Evolutionary conservation across 2,888 invertebrate genomes (phyloP).

Genomic region (Apamea sordens): DNA sequence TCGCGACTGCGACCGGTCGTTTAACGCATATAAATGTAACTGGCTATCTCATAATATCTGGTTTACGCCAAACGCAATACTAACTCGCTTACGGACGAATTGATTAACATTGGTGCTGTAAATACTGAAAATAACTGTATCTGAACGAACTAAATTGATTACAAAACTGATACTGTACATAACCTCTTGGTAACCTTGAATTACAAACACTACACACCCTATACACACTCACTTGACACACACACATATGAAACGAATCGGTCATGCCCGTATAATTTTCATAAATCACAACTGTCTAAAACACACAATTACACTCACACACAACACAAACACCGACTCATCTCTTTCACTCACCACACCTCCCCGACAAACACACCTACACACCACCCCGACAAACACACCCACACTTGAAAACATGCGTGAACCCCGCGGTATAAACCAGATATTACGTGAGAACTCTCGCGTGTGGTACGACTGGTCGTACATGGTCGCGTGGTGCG

Average conservation of each 20-base stretch:
- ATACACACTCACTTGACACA: neutral
- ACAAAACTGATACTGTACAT: slow-evolving; percentile 53
- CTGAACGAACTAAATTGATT: slow-evolving; percentile 47
- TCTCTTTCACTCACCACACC: neutral
- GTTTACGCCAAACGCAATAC: slow-evolving; percentile 88
- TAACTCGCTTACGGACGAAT: slow-evolving; percentile 84
- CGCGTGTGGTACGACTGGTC: slow-evolving; percentile 98
- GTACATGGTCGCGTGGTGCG: slow-evolving; percentile 99
- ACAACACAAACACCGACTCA: neutral
- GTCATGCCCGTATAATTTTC: neutral
- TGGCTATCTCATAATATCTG: slow-evolving; percentile 88
- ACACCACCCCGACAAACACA: neutral
- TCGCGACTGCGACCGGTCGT: slow-evolving; percentile 79
- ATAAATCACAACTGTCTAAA: slow-evolving; percentile 5
- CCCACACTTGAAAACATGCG: slow-evolving; percentile 16
- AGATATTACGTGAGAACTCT: slow-evolving; percentile 96
- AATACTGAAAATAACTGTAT: slow-evolving; percentile 68
- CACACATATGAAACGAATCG: neutral
- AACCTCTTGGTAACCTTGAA: slow-evolving; percentile 38
- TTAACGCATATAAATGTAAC: slow-evolving; percentile 81
- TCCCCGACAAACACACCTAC: slow-evolving; percentile 10
- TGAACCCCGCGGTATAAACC: slow-evolving; percentile 82
- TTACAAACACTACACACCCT: slow-evolving; percentile 1
- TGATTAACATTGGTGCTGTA: slow-evolving; percentile 79
- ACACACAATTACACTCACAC: neutral